Evolutionary conservation across 2,888 invertebrate species (phyloP).

Genomic region (Gymnoscelis rufifasciata): DNA sequence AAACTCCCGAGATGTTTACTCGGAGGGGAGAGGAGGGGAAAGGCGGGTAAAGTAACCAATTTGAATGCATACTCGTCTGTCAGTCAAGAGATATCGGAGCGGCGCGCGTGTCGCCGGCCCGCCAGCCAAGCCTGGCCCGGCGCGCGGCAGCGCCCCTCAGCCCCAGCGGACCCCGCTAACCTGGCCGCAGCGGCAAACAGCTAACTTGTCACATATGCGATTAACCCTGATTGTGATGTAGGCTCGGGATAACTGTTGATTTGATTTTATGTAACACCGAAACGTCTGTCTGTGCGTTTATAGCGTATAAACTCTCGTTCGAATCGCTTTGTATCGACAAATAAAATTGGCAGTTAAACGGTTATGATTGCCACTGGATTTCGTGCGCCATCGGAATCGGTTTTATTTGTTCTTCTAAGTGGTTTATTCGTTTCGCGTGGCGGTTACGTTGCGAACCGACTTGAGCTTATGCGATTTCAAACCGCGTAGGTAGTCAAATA

Average conservation of each 20-base stretch:
- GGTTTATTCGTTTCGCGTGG: constrained; percentile 33
- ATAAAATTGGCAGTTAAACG: constrained; percentile 56
- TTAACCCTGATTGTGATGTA: constrained; percentile 78
- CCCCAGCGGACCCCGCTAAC: constrained; percentile 18
- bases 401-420: constrained; percentile 40
- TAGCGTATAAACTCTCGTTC: constrained; percentile 75
- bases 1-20: constrained; percentile 62
- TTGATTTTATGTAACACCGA: constrained; percentile 77
- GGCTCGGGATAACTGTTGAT: constrained; percentile 78
- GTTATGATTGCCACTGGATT: constrained; percentile 67
- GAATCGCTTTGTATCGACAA: constrained; percentile 67
- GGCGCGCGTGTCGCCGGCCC: constrained; percentile 54
- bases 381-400: constrained; percentile 53
- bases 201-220: constrained; percentile 77
- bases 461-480: too few relatives aligned
- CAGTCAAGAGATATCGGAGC: constrained; percentile 82
- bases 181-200: constrained; percentile 60
- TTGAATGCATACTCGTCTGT: constrained; percentile 87
- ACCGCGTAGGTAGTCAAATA: too few relatives aligned
- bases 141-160: too few relatives aligned
- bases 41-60: constrained; percentile 82
- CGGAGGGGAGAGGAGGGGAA: constrained; percentile 55
- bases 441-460: neutral
- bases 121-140: constrained; percentile 41
- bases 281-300: constrained; percentile 76